Evolutionary conservation across 2,797 vertebrate genomes (phyloP).

Genomic region (Catamblyrhynchus diadema): DNA sequence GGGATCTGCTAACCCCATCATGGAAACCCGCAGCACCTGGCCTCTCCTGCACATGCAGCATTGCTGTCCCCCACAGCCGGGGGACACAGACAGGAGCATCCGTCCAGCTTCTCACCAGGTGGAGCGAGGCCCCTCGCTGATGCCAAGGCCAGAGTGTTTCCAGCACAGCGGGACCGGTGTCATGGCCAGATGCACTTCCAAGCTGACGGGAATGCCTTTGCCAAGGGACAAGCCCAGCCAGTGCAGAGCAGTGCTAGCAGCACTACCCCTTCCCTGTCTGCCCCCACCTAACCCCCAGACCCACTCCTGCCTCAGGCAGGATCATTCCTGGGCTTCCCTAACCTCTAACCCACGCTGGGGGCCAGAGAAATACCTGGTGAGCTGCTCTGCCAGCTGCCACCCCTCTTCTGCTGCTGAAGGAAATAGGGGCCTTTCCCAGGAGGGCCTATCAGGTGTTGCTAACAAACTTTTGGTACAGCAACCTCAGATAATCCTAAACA

Average conservation of each 20-base stretch:
- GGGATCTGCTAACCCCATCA: slow-evolving; percentile 49
- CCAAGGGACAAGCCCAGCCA: background rate
- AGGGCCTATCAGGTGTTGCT: background rate
- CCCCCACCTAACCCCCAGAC: too few relatives aligned
- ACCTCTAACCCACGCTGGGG: accelerated
- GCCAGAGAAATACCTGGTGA: background rate
- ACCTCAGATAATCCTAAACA: background rate
- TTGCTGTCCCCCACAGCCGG: background rate
- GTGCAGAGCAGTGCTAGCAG: background rate
- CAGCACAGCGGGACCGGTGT: accelerated
- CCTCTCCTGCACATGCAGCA: slow-evolving; percentile 65
- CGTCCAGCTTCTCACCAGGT: accelerated
- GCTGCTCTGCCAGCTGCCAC: background rate
- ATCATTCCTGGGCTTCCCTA: background rate
- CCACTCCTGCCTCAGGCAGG: background rate
- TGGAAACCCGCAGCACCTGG: background rate
- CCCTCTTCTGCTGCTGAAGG: background rate
- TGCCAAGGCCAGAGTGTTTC: background rate
- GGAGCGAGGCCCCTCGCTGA: accelerated
- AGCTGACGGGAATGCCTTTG: accelerated
- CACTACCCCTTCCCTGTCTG: background rate
- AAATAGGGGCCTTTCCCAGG: background rate
- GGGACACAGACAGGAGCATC: background rate
- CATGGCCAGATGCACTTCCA: background rate
- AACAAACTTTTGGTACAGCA: background rate